These are phyloP conservation scores for Leptopilina clavipes DNA, from an alignment of 1,140 invertebrate species.

Conservation along the genomic window DNA sequence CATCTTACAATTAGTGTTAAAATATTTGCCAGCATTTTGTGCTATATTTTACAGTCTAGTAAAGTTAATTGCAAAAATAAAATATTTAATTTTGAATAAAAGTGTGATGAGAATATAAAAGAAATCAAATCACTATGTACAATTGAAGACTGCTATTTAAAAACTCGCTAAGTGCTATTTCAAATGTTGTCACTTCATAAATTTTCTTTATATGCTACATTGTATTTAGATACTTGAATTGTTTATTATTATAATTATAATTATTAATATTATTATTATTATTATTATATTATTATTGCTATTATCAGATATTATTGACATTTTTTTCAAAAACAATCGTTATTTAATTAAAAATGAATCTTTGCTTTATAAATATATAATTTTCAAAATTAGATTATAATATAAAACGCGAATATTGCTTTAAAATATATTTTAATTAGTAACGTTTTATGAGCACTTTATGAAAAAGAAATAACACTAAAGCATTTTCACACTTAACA, in stretches of 20 bases:
- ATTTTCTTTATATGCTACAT: slow-evolving; percentile 20
- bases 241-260: not conserved
- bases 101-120: slow-evolving; percentile 13
- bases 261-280: not conserved
- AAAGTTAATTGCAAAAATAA: slow-evolving; percentile 1
- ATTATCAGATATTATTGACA: not conserved
- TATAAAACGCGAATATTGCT: slow-evolving; percentile 13
- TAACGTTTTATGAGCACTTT: slow-evolving; percentile 1
- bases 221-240: slow-evolving; percentile 2
- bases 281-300: not conserved
- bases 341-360: not conserved
- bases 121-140: slow-evolving; percentile 19
- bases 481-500: slow-evolving; percentile 4
- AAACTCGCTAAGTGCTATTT: slow-evolving; percentile 19
- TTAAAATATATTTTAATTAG: not conserved
- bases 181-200: slow-evolving; percentile 6
- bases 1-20: slow-evolving; percentile 5
- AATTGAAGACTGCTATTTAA: slow-evolving; percentile 20
- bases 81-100: slow-evolving; percentile 21
- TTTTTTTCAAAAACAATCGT: slow-evolving; percentile 5
- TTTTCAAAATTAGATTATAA: slow-evolving; percentile 2
- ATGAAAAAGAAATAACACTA: not conserved
- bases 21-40: slow-evolving; percentile 18
- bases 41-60: slow-evolving; percentile 19
- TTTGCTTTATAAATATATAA: not conserved